Evolutionary conservation across 2,113 vertebrate species (phyloP).

Genomic region (Sylvietta virens): DNA sequence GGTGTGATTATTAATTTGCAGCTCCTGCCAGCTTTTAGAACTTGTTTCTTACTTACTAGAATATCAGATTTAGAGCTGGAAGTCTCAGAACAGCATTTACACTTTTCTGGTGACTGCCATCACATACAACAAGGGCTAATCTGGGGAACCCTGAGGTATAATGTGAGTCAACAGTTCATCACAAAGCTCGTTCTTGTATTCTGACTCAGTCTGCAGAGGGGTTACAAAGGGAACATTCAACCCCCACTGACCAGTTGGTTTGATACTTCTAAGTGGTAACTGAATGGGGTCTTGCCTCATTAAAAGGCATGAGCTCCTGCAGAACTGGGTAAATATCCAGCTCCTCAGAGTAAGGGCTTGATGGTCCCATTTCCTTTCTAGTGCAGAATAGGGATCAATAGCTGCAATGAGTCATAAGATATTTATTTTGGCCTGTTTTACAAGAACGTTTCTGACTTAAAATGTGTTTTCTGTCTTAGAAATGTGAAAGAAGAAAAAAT

Average conservation of each 20-base stretch:
- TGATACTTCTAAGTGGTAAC: not conserved
- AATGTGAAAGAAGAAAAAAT: not conserved
- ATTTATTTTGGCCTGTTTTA: not conserved
- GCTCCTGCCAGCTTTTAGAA: not conserved
- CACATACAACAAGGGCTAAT: not conserved
- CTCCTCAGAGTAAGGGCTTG: not conserved
- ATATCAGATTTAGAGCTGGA: not conserved
- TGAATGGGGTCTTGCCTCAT: not conserved
- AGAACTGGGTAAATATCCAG: not conserved
- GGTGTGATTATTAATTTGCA: not conserved
- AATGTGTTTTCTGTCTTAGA: not conserved
- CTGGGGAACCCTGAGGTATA: not conserved
- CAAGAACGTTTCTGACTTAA: not conserved
- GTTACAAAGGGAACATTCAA: not conserved
- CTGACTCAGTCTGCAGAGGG: not conserved
- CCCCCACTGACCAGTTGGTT: not conserved
- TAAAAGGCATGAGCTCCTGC: not conserved
- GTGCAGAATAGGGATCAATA: not conserved
- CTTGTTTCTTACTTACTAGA: conserved; percentile 22
- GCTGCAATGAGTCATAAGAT: not conserved
- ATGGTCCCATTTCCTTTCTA: not conserved
- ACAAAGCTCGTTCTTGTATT: not conserved
- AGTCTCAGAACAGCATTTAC: not conserved
- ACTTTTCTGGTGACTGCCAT: not conserved
- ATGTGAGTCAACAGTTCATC: not conserved